A percentile compares a stretch with the other conserved stretches of the same genome.
These are phyloP conservation scores for Habropoda laboriosa DNA, from an alignment of 1,140 invertebrate species.

Conservation along the genomic window DNA sequence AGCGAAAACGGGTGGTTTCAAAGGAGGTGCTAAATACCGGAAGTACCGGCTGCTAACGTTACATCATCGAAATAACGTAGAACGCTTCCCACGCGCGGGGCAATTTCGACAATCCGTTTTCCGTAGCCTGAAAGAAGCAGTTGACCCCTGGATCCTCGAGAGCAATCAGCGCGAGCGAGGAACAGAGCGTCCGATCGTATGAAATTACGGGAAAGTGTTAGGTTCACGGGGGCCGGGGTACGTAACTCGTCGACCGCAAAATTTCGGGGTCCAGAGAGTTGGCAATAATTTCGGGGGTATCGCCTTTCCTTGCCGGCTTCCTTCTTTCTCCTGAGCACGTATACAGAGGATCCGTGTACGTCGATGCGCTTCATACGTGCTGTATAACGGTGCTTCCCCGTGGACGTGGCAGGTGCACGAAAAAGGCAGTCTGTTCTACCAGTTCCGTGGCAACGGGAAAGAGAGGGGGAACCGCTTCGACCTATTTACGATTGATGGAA, in stretches of 20 bases:
- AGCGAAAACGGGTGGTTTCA: neutral
- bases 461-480: neutral
- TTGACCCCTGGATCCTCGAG: neutral
- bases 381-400: slow-evolving; percentile 37
- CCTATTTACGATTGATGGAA: slow-evolving; percentile 28
- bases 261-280: slow-evolving; percentile 15
- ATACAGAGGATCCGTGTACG: neutral
- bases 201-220: slow-evolving; percentile 32
- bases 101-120: neutral
- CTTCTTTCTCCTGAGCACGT: neutral
- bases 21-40: no score
- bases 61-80: neutral
- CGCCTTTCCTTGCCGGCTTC: neutral
- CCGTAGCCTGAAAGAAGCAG: neutral
- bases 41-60: neutral
- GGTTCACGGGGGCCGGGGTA: slow-evolving; percentile 4
- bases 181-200: neutral
- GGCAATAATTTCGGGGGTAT: slow-evolving; percentile 24
- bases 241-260: slow-evolving; percentile 22
- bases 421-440: slow-evolving; percentile 15
- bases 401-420: slow-evolving; percentile 39
- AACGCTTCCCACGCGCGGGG: neutral
- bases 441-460: neutral
- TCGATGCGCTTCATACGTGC: slow-evolving; percentile 9
- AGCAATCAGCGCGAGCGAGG: neutral